Evolutionary conservation across 1,140 invertebrate genomes (phyloP).

Genomic region (Brachionus manjavacas): DNA sequence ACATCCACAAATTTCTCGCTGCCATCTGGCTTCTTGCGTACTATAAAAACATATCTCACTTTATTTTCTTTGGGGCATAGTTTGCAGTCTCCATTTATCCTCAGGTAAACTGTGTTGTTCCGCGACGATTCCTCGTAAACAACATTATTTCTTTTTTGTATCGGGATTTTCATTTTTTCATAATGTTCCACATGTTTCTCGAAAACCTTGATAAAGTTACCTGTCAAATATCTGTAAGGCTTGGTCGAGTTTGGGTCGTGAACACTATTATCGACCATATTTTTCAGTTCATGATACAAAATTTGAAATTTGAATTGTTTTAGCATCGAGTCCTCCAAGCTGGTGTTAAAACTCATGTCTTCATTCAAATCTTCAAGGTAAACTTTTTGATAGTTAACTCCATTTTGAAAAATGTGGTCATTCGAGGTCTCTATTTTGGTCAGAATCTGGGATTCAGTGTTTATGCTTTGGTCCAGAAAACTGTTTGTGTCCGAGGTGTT

Average conservation of each 20-base stretch:
- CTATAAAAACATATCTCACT: constrained; percentile 24
- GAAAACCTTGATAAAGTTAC: constrained; percentile 26
- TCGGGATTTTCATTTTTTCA: constrained; percentile 28
- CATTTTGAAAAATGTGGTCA: background rate
- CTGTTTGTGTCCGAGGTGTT: background rate
- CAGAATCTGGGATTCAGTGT: background rate
- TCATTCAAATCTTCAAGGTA: background rate
- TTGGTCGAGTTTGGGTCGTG: constrained; percentile 6
- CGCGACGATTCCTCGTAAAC: constrained; percentile 5
- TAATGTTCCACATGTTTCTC: constrained; percentile 22
- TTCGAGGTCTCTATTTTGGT: constrained; percentile 4
- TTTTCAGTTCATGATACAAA: constrained; percentile 6
- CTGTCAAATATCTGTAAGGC: constrained; percentile 15
- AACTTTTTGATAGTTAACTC: constrained; percentile 2
- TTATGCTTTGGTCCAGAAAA: background rate
- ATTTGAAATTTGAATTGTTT: constrained; percentile 37
- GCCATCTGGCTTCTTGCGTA: background rate
- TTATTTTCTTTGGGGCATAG: constrained; percentile 19
- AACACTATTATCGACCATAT: constrained; percentile 12
- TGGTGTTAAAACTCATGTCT: background rate
- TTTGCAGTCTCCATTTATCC: constrained; percentile 18
- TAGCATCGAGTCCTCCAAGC: background rate
- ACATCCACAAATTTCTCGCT: constrained; percentile 27
- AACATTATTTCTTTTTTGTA: constrained; percentile 35
- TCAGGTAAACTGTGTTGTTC: constrained; percentile 4